phyloP scores from a whole-genome alignment of 2,888 invertebrate species.

The Hanleya hanleyi region DNA sequence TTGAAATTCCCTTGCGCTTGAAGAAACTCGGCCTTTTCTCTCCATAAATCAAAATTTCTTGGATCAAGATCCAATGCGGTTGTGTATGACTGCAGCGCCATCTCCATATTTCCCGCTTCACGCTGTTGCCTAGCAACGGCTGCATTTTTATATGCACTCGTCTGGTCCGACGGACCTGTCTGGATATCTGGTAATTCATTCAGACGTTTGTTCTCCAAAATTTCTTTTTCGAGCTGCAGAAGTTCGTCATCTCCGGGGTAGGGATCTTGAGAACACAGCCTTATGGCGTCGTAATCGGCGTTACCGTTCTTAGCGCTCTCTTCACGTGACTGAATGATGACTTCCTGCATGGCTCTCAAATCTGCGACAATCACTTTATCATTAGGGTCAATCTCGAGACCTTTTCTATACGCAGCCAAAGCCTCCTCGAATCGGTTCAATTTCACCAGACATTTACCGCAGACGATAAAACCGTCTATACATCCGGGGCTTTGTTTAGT shows the following conservation, averaged over 20 bases:
- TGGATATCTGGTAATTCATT: slow-evolving; percentile 33
- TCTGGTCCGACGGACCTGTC: not conserved
- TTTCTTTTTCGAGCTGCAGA: slow-evolving; percentile 40
- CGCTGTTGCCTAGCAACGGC: not conserved
- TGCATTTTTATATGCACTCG: not conserved
- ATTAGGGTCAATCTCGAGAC: slow-evolving; percentile 44
- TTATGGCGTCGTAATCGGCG: slow-evolving; percentile 42
- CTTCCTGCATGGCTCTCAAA: slow-evolving; percentile 41
- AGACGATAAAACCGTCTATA: slow-evolving; percentile 36
- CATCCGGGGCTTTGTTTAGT: slow-evolving; percentile 26
- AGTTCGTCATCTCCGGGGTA: slow-evolving; percentile 51
- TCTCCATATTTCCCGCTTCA: slow-evolving; percentile 17
- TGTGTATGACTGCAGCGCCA: slow-evolving; percentile 19
- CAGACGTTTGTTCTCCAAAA: slow-evolving; percentile 41
- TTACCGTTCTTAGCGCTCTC: slow-evolving; percentile 28
- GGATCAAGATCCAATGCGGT: slow-evolving; percentile 37
- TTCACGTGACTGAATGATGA: slow-evolving; percentile 35
- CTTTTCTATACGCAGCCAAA: slow-evolving; percentile 35
- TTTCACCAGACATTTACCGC: slow-evolving; percentile 40
- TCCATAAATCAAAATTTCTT: slow-evolving; percentile 39
- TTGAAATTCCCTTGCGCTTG: slow-evolving; percentile 35
- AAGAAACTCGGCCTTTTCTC: slow-evolving; percentile 39
- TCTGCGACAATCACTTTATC: slow-evolving; percentile 39
- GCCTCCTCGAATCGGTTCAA: slow-evolving; percentile 43
- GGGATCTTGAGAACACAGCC: slow-evolving; percentile 46